A percentile compares a stretch with the other conserved stretches of the same genome.
phyloP scores from a whole-genome alignment of 35 echinoderm and acorn worm species.

The Antedon bifida region DNA sequence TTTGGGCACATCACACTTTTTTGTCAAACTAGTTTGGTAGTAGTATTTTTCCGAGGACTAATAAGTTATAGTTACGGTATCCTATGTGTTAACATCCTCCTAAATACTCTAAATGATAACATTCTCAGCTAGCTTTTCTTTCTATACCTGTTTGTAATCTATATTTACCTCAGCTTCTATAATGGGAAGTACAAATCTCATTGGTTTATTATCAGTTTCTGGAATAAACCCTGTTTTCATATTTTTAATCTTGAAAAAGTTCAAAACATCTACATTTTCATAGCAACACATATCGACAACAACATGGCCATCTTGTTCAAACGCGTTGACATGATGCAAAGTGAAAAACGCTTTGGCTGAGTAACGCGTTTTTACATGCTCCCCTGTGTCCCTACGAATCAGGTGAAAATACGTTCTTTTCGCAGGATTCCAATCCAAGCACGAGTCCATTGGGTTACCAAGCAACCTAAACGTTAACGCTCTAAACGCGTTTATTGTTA shows the following conservation, averaged over 20 bases:
- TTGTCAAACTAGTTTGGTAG: no score
- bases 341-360: slow-evolving; percentile 51
- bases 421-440: slow-evolving; percentile 12
- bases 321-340: slow-evolving; percentile 78
- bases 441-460: neutral
- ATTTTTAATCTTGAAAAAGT: slow-evolving; percentile 8
- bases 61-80: no score
- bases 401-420: slow-evolving; percentile 24
- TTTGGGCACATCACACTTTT: no score
- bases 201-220: neutral
- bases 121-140: no score
- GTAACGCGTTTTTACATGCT: slow-evolving; percentile 20
- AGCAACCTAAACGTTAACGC: slow-evolving; percentile 7
- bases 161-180: neutral
- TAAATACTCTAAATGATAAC: no score
- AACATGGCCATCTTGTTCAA: slow-evolving; percentile 36
- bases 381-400: slow-evolving; percentile 18
- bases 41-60: no score
- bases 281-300: slow-evolving; percentile 66
- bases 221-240: neutral
- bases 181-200: slow-evolving; percentile 44
- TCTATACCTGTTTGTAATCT: no score
- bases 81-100: no score
- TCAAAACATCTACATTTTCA: slow-evolving; percentile 19
- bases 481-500: slow-evolving; percentile 32